These are phyloP conservation scores for Sitophilus oryzae DNA, from an alignment of 1,140 invertebrate genomes.

Conservation along the genomic window DNA sequence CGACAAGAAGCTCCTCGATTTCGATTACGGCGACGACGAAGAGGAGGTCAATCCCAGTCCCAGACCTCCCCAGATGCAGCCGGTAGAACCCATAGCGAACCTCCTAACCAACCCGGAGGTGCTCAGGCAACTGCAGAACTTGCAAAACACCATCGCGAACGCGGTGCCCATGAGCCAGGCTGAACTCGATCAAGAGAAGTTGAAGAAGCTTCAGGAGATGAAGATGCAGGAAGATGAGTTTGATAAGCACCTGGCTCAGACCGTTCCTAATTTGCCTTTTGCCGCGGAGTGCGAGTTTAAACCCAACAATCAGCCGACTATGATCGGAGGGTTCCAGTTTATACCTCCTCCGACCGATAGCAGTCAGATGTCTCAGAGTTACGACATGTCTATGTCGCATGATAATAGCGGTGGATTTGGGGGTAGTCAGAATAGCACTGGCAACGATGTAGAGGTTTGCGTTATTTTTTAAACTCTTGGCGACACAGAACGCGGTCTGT, in stretches of 20 bases:
- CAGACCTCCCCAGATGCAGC: constrained; percentile 25
- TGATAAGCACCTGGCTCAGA: constrained; percentile 69
- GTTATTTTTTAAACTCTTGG: not conserved
- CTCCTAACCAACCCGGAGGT: constrained; percentile 70
- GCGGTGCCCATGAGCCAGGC: constrained; percentile 47
- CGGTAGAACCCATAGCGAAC: constrained; percentile 35
- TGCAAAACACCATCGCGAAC: constrained; percentile 48
- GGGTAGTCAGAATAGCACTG: constrained; percentile 39
- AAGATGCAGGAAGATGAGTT: constrained; percentile 73
- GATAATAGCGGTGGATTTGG: constrained; percentile 36
- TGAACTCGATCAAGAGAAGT: constrained; percentile 64
- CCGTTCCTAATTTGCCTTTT: constrained; percentile 60
- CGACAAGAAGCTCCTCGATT: constrained; percentile 74
- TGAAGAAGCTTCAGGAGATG: constrained; percentile 63
- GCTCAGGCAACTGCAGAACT: constrained; percentile 62
- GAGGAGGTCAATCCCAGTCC: constrained; percentile 45
- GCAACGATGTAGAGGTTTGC: constrained; percentile 45
- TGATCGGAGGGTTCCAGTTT: constrained; percentile 46
- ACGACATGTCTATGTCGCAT: constrained; percentile 13
- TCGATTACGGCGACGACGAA: constrained; percentile 80
- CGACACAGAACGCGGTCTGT: too few species aligned
- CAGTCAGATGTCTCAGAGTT: constrained; percentile 14
- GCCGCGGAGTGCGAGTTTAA: constrained; percentile 63
- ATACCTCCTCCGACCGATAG: constrained; percentile 48
- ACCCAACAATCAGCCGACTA: constrained; percentile 43